A percentile compares a stretch with the other conserved stretches of the same genome.
These are phyloP conservation scores for Fragum fragum DNA, from an alignment of 2,888 invertebrate genomes.

Conservation along the genomic window DNA sequence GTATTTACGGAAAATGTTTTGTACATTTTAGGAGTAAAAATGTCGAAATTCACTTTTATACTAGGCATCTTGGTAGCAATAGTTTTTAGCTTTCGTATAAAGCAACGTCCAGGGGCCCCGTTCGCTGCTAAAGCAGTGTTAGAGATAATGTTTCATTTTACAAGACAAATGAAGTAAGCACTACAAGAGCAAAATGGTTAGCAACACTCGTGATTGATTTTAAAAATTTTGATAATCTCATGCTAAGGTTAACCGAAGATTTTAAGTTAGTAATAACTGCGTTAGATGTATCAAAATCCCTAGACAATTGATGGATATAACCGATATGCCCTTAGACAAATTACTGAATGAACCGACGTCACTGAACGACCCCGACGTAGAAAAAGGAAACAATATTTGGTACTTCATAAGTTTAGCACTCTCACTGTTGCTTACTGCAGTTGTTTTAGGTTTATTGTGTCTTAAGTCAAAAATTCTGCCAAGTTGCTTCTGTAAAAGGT, in stretches of 20 bases:
- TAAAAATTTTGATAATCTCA: neutral
- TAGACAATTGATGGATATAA: no score
- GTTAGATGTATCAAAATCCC: neutral
- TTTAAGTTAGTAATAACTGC: neutral
- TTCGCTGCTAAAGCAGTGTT: neutral
- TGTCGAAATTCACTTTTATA: neutral
- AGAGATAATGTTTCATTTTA: neutral
- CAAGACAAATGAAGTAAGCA: constrained; percentile 2
- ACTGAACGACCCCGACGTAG: no score
- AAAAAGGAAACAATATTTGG: no score
- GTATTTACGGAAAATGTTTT: neutral
- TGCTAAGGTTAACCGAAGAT: neutral
- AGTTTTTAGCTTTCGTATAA: neutral
- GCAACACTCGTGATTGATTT: neutral
- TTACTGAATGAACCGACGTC: no score
- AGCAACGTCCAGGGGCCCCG: neutral
- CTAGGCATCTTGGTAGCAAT: neutral
- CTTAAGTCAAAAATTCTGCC: no score
- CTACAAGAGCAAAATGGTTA: constrained; percentile 13
- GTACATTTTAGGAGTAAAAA: neutral
- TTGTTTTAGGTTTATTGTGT: no score
- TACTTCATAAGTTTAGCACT: no score
- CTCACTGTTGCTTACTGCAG: no score
- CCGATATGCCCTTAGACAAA: no score
- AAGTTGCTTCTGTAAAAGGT: no score